These are phyloP conservation scores for Romanogobio albipinnatus DNA, from an alignment of 2,113 vertebrate species.

Conservation along the genomic window DNA sequence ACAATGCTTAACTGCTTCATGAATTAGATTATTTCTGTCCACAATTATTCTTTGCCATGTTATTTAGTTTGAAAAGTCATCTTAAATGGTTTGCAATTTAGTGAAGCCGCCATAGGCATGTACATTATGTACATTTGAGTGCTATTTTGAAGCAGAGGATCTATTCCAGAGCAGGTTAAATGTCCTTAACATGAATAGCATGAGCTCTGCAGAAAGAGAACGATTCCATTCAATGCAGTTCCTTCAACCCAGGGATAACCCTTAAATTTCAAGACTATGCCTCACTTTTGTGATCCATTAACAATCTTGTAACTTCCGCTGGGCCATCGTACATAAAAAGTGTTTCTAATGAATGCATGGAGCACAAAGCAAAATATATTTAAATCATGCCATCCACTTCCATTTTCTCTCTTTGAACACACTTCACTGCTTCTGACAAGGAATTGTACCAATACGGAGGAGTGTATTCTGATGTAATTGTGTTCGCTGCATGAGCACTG, in stretches of 20 bases:
- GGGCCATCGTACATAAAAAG: conserved; percentile 69
- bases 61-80: conserved; percentile 37
- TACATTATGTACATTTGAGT: neutral
- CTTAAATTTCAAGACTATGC: conserved; percentile 38
- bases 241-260: neutral
- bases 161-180: conserved; percentile 12
- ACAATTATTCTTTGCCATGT: neutral
- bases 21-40: conserved; percentile 19
- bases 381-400: conserved; percentile 75
- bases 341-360: conserved; percentile 65
- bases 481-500: conserved; percentile 60
- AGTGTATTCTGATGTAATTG: conserved; percentile 58
- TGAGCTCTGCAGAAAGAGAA: conserved; percentile 31
- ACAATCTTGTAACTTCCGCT: conserved; percentile 61
- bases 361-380: conserved; percentile 68
- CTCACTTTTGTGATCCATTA: conserved; percentile 68
- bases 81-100: conserved; percentile 40
- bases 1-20: neutral
- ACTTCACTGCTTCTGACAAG: conserved; percentile 72
- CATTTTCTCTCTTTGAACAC: conserved; percentile 71
- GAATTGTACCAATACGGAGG: conserved; percentile 55
- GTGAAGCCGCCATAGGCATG: neutral
- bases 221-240: neutral
- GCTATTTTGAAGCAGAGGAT: neutral
- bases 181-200: conserved; percentile 28